Conservation (phyloP, 2,888 invertebrate species). For the Nymphalis urticae region DNA sequence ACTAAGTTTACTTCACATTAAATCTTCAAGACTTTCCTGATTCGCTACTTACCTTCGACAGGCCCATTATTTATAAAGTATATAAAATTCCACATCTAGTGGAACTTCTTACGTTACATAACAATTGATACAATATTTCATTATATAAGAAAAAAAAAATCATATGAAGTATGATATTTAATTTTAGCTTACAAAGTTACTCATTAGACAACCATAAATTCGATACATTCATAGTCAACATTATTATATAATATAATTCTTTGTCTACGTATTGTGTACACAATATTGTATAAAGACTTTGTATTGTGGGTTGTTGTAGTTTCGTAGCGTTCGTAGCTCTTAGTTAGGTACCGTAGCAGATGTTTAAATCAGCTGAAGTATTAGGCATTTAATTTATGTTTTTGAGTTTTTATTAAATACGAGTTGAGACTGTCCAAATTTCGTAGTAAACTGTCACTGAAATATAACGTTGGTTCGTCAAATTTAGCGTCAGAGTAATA, state of each 20-base stretch:
- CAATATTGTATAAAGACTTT: too few relatives aligned
- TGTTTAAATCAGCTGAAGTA: neutral
- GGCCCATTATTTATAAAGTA: neutral
- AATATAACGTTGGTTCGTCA: too few relatives aligned
- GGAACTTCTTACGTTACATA: too few relatives aligned
- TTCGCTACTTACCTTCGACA: neutral
- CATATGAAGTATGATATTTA: neutral
- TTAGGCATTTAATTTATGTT: neutral
- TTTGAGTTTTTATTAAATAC: neutral
- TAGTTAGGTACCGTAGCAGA: neutral
- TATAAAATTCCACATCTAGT: neutral
- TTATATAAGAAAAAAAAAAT: too few relatives aligned
- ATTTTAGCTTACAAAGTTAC: neutral
- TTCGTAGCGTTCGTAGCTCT: neutral
- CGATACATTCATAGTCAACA: too few relatives aligned
- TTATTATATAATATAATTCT: too few relatives aligned
- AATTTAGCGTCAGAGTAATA: too few relatives aligned
- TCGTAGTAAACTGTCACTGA: too few relatives aligned
- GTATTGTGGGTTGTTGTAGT: too few relatives aligned
- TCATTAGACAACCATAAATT: too few relatives aligned
- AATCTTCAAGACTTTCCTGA: slow-evolving; percentile 1
- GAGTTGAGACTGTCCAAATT: neutral
- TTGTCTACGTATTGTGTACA: too few relatives aligned
- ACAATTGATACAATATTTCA: too few relatives aligned
- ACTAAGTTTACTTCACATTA: neutral